A percentile compares a stretch with the other conserved stretches of the same genome.
Conservation (phyloP, 2,888 invertebrate species). For the Troilus luridus region DNA sequence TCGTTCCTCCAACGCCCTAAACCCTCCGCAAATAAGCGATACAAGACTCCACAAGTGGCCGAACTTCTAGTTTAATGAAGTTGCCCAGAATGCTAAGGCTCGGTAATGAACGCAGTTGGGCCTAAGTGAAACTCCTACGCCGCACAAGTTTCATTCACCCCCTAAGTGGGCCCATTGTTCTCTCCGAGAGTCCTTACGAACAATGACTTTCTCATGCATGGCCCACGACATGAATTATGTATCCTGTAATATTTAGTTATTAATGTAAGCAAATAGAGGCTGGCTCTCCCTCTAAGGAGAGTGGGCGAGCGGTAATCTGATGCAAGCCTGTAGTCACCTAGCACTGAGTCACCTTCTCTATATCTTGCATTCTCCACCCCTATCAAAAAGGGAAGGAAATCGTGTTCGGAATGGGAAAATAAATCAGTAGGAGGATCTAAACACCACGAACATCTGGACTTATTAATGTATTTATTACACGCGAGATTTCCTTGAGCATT, state of each 20-base stretch:
- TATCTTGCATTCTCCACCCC: neutral
- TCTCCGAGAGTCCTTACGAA: conserved; percentile 32
- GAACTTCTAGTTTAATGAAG: neutral
- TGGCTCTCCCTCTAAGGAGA: conserved; percentile 10
- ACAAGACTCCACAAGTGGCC: neutral
- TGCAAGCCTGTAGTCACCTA: conserved; percentile 49
- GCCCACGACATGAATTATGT: conserved; percentile 56
- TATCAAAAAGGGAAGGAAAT: neutral
- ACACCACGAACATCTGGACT: too few species aligned
- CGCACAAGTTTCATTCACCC: conserved; percentile 17
- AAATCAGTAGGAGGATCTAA: neutral
- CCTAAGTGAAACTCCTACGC: conserved; percentile 33
- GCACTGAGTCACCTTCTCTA: neutral
- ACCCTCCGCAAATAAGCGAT: neutral
- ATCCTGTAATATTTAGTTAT: conserved; percentile 58
- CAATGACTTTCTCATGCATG: conserved; percentile 58
- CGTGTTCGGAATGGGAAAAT: neutral
- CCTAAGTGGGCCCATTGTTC: conserved; percentile 44
- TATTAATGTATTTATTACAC: too few species aligned
- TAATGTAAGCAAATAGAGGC: conserved; percentile 57
- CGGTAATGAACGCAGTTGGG: neutral
- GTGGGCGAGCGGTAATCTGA: conserved; percentile 53
- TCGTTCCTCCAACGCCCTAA: neutral
- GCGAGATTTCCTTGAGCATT: neutral
- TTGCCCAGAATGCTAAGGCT: neutral